These are phyloP conservation scores for Batillaria attramentaria DNA, from an alignment of 1,140 invertebrate genomes.

Conservation along the genomic window DNA sequence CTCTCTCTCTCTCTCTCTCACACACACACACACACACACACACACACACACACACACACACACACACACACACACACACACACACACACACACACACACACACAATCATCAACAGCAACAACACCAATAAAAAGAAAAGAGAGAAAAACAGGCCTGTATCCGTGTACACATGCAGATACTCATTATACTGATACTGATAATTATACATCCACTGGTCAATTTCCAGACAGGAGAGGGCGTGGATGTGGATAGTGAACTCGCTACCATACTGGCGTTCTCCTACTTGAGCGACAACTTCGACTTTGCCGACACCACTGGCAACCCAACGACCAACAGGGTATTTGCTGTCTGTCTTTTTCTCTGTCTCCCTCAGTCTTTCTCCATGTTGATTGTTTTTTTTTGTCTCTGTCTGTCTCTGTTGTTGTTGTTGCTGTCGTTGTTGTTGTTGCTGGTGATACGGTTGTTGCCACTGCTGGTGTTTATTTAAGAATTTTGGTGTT, in stretches of 20 bases:
- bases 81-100: not conserved
- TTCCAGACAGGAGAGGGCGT: slow-evolving; percentile 7
- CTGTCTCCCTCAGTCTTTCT: no score
- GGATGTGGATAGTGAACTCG: not conserved
- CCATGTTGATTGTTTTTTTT: no score
- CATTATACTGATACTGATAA: not conserved
- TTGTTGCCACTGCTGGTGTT: not conserved
- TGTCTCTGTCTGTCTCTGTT: no score
- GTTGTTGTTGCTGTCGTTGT: not conserved
- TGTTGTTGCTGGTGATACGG: not conserved
- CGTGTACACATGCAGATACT: not conserved
- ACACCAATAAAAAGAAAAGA: not conserved
- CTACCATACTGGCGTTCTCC: not conserved
- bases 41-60: no score
- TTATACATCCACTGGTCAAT: not conserved
- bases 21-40: no score
- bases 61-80: no score
- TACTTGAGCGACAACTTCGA: not conserved
- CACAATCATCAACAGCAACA: not conserved
- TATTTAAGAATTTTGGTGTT: not conserved
- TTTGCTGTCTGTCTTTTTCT: not conserved
- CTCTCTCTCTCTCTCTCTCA: no score
- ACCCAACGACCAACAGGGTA: not conserved
- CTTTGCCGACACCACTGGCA: not conserved
- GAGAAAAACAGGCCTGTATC: not conserved